Conservation (phyloP, 2,888 invertebrate genomes). For the Lasioglossum calceatum region DNA sequence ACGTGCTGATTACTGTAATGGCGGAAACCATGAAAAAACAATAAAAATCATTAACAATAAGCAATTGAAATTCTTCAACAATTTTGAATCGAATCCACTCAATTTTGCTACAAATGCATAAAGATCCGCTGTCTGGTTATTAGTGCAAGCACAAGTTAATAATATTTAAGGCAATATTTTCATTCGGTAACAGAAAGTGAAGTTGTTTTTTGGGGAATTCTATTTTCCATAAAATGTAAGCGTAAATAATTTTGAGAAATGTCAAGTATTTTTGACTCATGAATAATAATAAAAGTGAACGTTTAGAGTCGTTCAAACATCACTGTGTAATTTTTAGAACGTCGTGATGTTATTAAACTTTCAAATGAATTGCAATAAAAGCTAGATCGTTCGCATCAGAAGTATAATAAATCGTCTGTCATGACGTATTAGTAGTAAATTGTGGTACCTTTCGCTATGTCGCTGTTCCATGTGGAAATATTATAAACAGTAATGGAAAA, state of each 20-base stretch:
- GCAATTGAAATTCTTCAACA: too few species aligned
- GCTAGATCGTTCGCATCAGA: not conserved
- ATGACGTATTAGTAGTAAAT: not conserved
- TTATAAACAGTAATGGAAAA: slow-evolving; percentile 34
- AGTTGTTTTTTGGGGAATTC: not conserved
- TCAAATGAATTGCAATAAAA: not conserved
- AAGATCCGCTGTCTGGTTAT: not conserved
- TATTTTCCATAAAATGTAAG: not conserved
- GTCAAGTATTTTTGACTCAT: not conserved
- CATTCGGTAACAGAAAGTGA: not conserved
- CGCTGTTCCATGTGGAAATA: not conserved
- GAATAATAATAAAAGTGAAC: not conserved
- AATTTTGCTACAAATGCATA: too few species aligned
- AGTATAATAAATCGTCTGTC: not conserved
- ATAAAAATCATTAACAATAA: too few species aligned
- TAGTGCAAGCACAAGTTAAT: not conserved
- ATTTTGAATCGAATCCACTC: too few species aligned
- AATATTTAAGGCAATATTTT: not conserved
- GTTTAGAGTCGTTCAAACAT: not conserved
- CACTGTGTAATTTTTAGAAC: not conserved
- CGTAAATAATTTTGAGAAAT: not conserved
- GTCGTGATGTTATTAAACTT: not conserved
- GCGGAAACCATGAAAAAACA: too few species aligned
- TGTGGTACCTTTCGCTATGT: not conserved
- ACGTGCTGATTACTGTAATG: too few species aligned